A percentile compares a stretch with the other conserved stretches of the same genome.
phyloP scores from a whole-genome alignment of 1,140 invertebrate species.

The Ylistrum balloti region DNA sequence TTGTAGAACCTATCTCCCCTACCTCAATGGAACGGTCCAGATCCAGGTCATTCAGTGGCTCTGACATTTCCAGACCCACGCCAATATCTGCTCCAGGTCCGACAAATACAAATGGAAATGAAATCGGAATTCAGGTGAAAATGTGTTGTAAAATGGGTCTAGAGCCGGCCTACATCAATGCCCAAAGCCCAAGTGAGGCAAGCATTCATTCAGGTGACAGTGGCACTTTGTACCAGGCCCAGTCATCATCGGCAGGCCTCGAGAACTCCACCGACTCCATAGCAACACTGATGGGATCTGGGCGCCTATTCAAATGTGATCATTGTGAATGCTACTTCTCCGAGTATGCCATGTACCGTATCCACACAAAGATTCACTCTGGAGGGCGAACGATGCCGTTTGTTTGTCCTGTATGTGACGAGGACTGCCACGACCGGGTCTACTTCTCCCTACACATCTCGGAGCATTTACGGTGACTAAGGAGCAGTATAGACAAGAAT shows the following conservation, averaged over 20 bases:
- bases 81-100: conserved; percentile 36
- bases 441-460: conserved; percentile 76
- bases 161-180: conserved; percentile 41
- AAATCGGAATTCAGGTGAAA: conserved; percentile 73
- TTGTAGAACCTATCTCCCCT: conserved; percentile 54
- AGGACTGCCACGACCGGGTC: conserved; percentile 77
- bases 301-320: conserved; percentile 75
- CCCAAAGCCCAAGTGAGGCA: conserved; percentile 59
- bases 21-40: conserved; percentile 63
- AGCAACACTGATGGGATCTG: conserved; percentile 70
- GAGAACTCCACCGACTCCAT: conserved; percentile 71
- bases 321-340: conserved; percentile 79
- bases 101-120: conserved; percentile 48
- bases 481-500: background rate
- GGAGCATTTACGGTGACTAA: conserved; percentile 74
- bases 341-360: conserved; percentile 78
- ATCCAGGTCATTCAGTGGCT: conserved; percentile 63
- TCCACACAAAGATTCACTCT: conserved; percentile 76
- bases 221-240: conserved; percentile 53
- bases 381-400: conserved; percentile 71
- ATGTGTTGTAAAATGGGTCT: conserved; percentile 68
- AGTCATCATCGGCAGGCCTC: conserved; percentile 57
- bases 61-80: conserved; percentile 51
- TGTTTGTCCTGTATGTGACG: conserved; percentile 73
- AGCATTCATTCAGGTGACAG: conserved; percentile 59